Conservation (phyloP, 2,797 vertebrate genomes). For the Poecile montanus region DNA sequence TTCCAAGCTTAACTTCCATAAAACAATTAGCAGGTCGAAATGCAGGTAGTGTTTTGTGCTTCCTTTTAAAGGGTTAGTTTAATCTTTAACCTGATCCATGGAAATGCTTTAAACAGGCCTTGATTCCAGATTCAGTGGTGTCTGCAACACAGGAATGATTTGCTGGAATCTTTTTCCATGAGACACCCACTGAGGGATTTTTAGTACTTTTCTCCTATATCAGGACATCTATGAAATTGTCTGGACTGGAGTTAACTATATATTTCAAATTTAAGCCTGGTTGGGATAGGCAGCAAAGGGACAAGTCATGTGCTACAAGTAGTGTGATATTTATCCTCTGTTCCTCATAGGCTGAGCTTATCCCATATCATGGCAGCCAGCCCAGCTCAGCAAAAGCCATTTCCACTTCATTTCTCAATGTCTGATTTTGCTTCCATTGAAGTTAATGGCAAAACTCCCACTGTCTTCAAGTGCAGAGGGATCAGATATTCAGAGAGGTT, state of each 20-base stretch:
- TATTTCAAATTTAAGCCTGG: slow-evolving; percentile 37
- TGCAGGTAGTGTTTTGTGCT: background rate
- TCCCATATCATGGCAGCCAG: slow-evolving; percentile 10
- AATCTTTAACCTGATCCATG: background rate
- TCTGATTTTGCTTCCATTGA: slow-evolving; percentile 58
- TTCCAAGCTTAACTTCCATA: background rate
- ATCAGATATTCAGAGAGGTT: slow-evolving; percentile 45
- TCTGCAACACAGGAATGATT: slow-evolving; percentile 5
- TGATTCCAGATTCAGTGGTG: background rate
- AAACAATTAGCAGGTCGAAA: background rate
- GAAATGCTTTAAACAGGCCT: background rate
- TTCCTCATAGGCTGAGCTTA: slow-evolving; percentile 43
- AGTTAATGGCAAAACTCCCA: slow-evolving; percentile 60
- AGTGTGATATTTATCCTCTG: slow-evolving; percentile 39
- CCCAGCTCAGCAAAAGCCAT: slow-evolving; percentile 58
- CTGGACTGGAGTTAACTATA: slow-evolving; percentile 1
- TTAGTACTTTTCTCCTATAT: background rate
- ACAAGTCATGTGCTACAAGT: background rate
- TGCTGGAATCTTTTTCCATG: background rate
- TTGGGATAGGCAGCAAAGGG: slow-evolving; percentile 15
- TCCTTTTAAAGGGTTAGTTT: background rate
- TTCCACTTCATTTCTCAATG: slow-evolving; percentile 58
- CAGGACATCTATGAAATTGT: background rate
- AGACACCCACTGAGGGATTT: background rate
- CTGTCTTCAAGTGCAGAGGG: slow-evolving; percentile 48